phyloP scores from a whole-genome alignment of 2,888 invertebrate genomes.

The Leptinotarsa tumamoca region DNA sequence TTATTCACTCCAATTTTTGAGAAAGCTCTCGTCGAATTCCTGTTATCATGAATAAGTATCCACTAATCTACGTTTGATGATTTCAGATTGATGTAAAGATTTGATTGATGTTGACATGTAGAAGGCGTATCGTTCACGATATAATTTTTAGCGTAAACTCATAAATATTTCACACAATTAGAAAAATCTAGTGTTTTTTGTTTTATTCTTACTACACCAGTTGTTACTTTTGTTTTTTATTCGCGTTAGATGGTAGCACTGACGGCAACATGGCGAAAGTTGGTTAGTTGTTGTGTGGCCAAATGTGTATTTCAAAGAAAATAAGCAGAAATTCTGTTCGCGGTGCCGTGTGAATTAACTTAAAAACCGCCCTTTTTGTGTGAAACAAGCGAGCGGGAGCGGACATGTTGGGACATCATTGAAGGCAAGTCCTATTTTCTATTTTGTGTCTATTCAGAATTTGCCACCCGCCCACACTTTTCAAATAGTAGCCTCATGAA shows the following conservation, averaged over 20 bases:
- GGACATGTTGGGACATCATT: slow-evolving; percentile 19
- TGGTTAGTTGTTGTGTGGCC: slow-evolving; percentile 50
- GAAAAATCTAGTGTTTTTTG: slow-evolving; percentile 23
- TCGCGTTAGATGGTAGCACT: slow-evolving; percentile 40
- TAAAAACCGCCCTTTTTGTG: not conserved
- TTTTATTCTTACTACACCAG: slow-evolving; percentile 27
- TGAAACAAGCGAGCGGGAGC: not conserved
- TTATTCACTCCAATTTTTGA: too few relatives aligned
- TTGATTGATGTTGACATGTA: not conserved
- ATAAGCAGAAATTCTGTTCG: slow-evolving; percentile 24
- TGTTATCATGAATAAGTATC: too few relatives aligned
- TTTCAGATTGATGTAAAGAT: not conserved
- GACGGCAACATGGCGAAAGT: slow-evolving; percentile 53
- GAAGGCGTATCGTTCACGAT: too few relatives aligned
- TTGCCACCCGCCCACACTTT: slow-evolving; percentile 50
- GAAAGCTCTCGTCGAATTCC: too few relatives aligned
- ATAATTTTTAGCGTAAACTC: too few relatives aligned
- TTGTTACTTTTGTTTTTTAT: not conserved
- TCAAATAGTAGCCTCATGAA: slow-evolving; percentile 49
- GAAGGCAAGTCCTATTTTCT: slow-evolving; percentile 41
- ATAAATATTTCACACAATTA: too few relatives aligned
- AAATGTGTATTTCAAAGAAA: slow-evolving; percentile 34
- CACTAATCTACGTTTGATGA: too few relatives aligned
- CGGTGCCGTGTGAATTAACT: not conserved
- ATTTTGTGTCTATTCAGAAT: slow-evolving; percentile 31